A percentile compares a stretch with the other conserved stretches of the same genome.
These are phyloP conservation scores for Zhengitettix transpicula DNA, from an alignment of 2,888 invertebrate genomes.

Conservation along the genomic window DNA sequence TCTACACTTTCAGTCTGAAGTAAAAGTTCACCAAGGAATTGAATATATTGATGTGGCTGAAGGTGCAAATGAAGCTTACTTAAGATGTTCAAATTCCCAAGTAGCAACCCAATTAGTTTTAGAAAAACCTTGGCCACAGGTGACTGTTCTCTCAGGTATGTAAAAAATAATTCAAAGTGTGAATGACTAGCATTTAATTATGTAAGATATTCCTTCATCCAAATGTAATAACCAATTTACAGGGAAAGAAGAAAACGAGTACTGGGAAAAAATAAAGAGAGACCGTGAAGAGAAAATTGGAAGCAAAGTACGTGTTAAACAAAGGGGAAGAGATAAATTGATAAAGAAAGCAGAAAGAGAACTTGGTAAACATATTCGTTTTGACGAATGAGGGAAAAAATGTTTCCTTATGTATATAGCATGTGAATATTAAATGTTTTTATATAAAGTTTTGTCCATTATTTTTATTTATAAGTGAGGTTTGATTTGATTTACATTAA, in stretches of 20 bases:
- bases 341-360: conserved; percentile 45
- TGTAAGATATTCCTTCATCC: no score
- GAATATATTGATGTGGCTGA: conserved; percentile 69
- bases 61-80: conserved; percentile 45
- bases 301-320: conserved; percentile 30
- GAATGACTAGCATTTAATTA: no score
- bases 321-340: conserved; percentile 40
- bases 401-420: no score
- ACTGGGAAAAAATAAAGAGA: conserved; percentile 61
- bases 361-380: conserved; percentile 52
- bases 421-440: no score
- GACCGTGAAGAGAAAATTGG: conserved; percentile 39
- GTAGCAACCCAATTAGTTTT: conserved; percentile 29
- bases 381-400: conserved; percentile 34
- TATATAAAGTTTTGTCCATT: no score
- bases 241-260: conserved; percentile 53
- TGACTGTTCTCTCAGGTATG: conserved; percentile 27
- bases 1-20: conserved; percentile 34
- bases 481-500: no score
- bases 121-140: conserved; percentile 20
- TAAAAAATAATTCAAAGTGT: background rate
- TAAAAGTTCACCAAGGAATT: conserved; percentile 42
- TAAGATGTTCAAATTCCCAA: conserved; percentile 41
- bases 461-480: no score
- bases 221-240: no score